Evolutionary conservation across 2,113 vertebrate species (phyloP).

Genomic region (Picathartes gymnocephalus): DNA sequence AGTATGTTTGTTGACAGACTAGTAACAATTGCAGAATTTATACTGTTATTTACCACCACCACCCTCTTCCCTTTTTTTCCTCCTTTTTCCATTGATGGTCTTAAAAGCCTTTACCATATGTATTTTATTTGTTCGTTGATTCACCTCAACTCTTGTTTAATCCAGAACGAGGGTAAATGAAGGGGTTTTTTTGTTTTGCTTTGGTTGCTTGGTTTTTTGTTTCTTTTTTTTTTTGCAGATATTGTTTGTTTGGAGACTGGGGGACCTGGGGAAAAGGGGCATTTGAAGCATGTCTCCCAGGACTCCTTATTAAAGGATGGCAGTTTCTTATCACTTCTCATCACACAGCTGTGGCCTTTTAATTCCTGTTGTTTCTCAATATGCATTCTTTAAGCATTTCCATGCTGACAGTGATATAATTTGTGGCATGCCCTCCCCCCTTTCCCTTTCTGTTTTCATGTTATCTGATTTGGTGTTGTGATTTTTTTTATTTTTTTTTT

Average conservation of each 20-base stretch:
- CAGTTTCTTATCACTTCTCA: constrained; percentile 44
- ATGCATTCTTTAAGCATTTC: constrained; percentile 67
- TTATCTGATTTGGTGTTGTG: constrained; percentile 57
- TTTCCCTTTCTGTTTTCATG: constrained; percentile 53
- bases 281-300: background rate
- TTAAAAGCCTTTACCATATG: background rate
- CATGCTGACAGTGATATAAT: constrained; percentile 57
- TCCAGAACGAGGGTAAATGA: background rate
- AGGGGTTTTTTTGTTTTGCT: background rate
- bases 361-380: constrained; percentile 70
- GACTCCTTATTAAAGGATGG: constrained; percentile 24
- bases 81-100: background rate
- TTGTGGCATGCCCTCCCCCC: constrained; percentile 52
- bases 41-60: background rate
- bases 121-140: background rate
- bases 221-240: background rate
- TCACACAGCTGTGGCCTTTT: constrained; percentile 54
- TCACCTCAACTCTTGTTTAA: background rate
- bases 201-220: background rate
- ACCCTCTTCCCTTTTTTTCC: background rate
- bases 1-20: constrained; percentile 47
- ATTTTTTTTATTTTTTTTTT: background rate
- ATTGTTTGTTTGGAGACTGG: constrained; percentile 5
- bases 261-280: background rate
- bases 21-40: constrained; percentile 10